Percentiles rank a stretch among this genome's conserved stretches.
Evolutionary conservation across 2,888 invertebrate genomes (phyloP).

Genomic region (Aproaerema taeniolella): DNA sequence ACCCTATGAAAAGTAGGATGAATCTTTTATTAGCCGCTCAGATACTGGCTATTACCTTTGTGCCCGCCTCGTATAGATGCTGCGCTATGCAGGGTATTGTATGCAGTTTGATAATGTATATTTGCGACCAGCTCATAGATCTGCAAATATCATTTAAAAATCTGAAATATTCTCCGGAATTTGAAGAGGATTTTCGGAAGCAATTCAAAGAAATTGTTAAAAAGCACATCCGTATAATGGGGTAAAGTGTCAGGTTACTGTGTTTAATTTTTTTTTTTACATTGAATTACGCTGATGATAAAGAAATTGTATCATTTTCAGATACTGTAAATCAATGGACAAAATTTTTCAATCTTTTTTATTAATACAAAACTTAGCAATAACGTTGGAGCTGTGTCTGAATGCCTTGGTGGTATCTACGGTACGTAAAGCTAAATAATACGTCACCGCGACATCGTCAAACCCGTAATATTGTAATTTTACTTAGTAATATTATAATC

Average conservation of each 20-base stretch:
- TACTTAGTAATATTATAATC: too few species aligned
- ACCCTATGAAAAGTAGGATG: conserved; percentile 36
- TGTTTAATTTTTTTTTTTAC: too few species aligned
- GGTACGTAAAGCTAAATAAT: too few species aligned
- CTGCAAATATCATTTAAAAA: conserved; percentile 37
- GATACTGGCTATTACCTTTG: conserved; percentile 33
- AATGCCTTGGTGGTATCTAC: conserved; percentile 53
- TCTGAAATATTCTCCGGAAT: conserved; percentile 32
- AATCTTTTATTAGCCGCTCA: conserved; percentile 38
- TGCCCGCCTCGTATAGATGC: conserved; percentile 42
- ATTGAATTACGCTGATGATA: too few species aligned
- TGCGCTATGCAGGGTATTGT: conserved; percentile 55
- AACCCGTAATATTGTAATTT: too few species aligned
- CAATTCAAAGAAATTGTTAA: conserved; percentile 42
- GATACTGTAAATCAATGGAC: conserved; percentile 44
- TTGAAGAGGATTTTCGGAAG: conserved; percentile 28
- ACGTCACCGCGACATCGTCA: too few species aligned
- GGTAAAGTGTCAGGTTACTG: too few species aligned
- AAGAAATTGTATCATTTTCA: conserved; percentile 24
- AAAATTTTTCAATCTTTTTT: conserved; percentile 54
- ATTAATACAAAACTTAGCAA: conserved; percentile 53
- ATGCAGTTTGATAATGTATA: conserved; percentile 52
- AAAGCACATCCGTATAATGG: conserved; percentile 54
- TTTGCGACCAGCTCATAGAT: conserved; percentile 53
- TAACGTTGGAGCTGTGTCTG: conserved; percentile 54